A percentile compares a stretch with the other conserved stretches of the same genome.
phyloP scores from a whole-genome alignment of 2,113 vertebrate genomes.

The Pithys albifrons region DNA sequence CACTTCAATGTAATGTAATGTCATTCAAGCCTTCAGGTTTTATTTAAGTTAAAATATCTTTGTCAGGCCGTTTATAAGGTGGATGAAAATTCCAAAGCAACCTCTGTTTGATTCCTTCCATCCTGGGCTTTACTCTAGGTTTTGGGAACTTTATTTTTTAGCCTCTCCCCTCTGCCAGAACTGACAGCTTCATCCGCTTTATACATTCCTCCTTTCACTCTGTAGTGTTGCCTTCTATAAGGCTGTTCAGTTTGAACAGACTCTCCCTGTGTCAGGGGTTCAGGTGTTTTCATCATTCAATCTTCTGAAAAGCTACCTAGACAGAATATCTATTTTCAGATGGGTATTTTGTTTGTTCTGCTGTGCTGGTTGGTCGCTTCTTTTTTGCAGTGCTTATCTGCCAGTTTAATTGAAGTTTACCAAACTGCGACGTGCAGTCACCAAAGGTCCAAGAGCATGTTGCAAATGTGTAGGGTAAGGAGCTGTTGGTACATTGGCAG shows the following conservation, averaged over 20 bases:
- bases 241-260: neutral
- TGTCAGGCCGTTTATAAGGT: neutral
- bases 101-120: neutral
- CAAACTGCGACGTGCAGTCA: neutral
- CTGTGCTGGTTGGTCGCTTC: neutral
- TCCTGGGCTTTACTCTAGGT: neutral
- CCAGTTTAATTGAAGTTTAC: neutral
- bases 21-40: neutral
- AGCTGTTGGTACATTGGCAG: neutral
- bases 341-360: neutral
- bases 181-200: neutral
- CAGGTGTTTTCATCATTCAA: neutral
- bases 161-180: neutral
- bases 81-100: neutral
- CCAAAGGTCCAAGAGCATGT: neutral
- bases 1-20: neutral
- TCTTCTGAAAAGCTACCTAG: neutral
- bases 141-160: neutral
- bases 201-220: neutral
- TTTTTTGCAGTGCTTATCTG: neutral
- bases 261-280: neutral
- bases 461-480: neutral
- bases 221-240: neutral
- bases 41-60: neutral
- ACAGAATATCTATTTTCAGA: neutral